A percentile compares a stretch with the other conserved stretches of the same genome.
Evolutionary conservation across 2,888 invertebrate species (phyloP).

Genomic region (Periphyllus acericola): DNA sequence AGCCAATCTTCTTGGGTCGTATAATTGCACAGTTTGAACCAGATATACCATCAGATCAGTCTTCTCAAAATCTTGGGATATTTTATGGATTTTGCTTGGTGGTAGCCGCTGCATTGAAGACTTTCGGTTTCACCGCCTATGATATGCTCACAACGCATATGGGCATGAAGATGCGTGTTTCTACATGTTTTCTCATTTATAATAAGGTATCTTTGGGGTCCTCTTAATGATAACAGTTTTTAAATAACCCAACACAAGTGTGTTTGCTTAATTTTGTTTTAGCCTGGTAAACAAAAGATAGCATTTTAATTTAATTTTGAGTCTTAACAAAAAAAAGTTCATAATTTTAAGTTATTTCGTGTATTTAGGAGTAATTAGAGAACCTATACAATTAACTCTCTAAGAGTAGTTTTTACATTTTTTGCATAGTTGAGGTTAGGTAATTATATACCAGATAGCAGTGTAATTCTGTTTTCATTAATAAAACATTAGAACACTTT

Average conservation of each 20-base stretch:
- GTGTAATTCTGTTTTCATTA: neutral
- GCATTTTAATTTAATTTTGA: conserved; percentile 27
- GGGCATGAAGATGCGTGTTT: conserved; percentile 84
- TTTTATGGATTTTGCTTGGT: conserved; percentile 50
- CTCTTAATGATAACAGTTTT: conserved; percentile 14
- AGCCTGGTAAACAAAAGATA: conserved; percentile 49
- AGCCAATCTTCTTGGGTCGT: conserved; percentile 71
- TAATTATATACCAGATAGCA: too few relatives aligned
- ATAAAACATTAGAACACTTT: neutral
- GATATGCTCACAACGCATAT: conserved; percentile 69
- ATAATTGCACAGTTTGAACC: conserved; percentile 70
- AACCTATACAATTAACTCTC: too few relatives aligned
- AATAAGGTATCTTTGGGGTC: conserved; percentile 72
- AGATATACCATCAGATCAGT: conserved; percentile 30
- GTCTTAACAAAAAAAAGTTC: neutral
- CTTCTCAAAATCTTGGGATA: conserved; percentile 38
- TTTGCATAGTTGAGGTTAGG: neutral
- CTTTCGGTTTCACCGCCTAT: conserved; percentile 58
- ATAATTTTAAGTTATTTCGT: neutral
- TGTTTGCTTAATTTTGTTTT: conserved; percentile 40
- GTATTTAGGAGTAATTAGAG: neutral
- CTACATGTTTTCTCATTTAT: conserved; percentile 86
- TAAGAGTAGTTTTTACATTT: neutral
- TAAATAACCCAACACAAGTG: conserved; percentile 42
- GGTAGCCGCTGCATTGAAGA: conserved; percentile 39